Evolutionary conservation across 1,140 invertebrate genomes (phyloP).

Genomic region (Macrotrachela quadricornifera): DNA sequence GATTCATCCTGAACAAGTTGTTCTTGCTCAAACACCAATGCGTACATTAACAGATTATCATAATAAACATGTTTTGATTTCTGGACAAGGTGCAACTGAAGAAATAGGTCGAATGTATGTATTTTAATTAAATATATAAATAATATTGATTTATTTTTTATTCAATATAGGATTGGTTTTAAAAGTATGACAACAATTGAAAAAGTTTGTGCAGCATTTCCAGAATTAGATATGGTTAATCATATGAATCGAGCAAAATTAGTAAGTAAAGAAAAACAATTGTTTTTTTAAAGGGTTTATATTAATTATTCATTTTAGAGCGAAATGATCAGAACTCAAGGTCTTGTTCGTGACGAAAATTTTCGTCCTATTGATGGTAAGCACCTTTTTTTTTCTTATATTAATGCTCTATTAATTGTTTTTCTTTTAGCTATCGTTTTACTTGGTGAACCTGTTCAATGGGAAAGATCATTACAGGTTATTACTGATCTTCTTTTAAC

Average conservation of each 20-base stretch:
- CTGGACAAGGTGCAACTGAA: conserved; percentile 19
- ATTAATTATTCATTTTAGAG: background rate
- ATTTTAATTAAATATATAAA: background rate
- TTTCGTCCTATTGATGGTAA: background rate
- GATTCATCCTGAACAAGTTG: conserved; percentile 5
- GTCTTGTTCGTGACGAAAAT: background rate
- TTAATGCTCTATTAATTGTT: background rate
- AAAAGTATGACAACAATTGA: conserved; percentile 41
- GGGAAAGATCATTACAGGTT: conserved; percentile 38
- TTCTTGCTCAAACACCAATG: conserved; percentile 21
- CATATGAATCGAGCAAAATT: conserved; percentile 34
- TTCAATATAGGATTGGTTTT: conserved; percentile 41
- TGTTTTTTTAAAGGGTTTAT: background rate
- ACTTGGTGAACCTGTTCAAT: conserved; percentile 41
- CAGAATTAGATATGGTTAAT: conserved; percentile 46
- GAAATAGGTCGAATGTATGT: background rate
- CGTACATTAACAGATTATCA: conserved; percentile 20
- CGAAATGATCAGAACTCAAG: background rate
- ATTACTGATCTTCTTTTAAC: conserved; percentile 20
- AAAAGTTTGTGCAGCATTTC: conserved; percentile 39
- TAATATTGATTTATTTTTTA: conserved; percentile 6
- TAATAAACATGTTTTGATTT: conserved; percentile 21
- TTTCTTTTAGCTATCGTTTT: conserved; percentile 35
- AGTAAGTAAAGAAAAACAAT: conserved; percentile 11
- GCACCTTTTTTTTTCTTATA: background rate